Percentiles rank a stretch among this genome's conserved stretches.
These are phyloP conservation scores for Lasioglossum oenotherae DNA, from an alignment of 2,888 invertebrate species.

Conservation along the genomic window DNA sequence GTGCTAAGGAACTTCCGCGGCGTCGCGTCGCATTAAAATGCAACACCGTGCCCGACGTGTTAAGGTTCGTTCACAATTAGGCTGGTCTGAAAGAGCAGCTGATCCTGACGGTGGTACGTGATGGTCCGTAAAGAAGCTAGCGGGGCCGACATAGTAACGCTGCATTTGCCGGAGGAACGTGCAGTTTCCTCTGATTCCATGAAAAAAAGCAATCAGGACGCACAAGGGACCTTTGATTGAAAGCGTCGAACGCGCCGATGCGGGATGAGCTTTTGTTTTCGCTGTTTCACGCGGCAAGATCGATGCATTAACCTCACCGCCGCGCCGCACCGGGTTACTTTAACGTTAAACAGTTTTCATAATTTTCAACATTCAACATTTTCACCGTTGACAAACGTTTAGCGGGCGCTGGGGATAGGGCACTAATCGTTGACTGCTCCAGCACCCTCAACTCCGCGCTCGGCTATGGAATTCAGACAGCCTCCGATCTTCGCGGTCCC, in stretches of 20 bases:
- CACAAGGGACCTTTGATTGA: conserved; percentile 43
- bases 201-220: conserved; percentile 18
- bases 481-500: too few species aligned
- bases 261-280: neutral
- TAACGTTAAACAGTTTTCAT: neutral
- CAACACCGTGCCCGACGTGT: conserved; percentile 30
- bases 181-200: neutral
- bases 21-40: conserved; percentile 41
- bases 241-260: conserved; percentile 1
- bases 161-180: neutral
- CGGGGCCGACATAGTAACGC: neutral
- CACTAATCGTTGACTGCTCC: too few species aligned
- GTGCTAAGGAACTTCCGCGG: conserved; percentile 8
- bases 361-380: too few species aligned
- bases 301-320: neutral
- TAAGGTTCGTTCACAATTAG: conserved; percentile 66
- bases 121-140: neutral
- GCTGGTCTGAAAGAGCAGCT: conserved; percentile 54
- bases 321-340: neutral
- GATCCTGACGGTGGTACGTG: conserved; percentile 39
- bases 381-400: neutral
- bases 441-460: too few species aligned
- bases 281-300: too few species aligned
- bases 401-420: neutral
- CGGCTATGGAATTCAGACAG: too few species aligned